Conservation (phyloP, 2,888 invertebrate genomes). For the Biston stratarius region DNA sequence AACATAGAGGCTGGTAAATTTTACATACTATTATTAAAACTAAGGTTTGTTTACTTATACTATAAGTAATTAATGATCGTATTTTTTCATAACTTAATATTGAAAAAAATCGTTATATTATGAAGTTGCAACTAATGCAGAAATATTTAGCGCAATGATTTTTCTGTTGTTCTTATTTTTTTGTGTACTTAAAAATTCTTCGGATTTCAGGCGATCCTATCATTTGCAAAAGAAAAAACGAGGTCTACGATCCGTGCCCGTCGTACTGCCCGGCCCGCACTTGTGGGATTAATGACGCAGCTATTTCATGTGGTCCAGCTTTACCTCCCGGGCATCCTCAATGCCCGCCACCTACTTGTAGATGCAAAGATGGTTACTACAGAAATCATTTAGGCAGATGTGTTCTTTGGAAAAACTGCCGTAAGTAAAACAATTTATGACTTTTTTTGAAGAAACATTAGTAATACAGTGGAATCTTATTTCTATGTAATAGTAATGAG, state of each 20-base stretch:
- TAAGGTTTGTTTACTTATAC: no score
- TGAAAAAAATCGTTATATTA: no score
- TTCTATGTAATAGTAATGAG: no score
- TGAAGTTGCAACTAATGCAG: no score
- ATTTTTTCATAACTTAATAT: no score
- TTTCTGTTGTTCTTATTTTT: no score
- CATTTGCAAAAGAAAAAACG: constrained; percentile 46
- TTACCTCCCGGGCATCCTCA: constrained; percentile 39
- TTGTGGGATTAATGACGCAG: constrained; percentile 47
- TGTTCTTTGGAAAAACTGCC: constrained; percentile 50
- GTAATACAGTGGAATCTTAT: no score
- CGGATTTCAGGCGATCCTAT: not conserved
- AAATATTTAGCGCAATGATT: no score
- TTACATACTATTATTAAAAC: no score
- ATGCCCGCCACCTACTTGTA: constrained; percentile 47
- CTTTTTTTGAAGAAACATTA: not conserved
- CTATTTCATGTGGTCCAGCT: constrained; percentile 42
- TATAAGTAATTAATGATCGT: no score
- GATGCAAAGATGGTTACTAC: constrained; percentile 48
- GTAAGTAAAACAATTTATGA: constrained; percentile 52
- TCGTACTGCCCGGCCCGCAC: constrained; percentile 46
- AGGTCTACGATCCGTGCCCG: constrained; percentile 52
- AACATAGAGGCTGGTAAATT: no score
- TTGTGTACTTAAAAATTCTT: no score
- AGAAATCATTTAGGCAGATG: constrained; percentile 49